Conservation (phyloP, 2,113 vertebrate genomes). For the Equus quagga region DNA sequence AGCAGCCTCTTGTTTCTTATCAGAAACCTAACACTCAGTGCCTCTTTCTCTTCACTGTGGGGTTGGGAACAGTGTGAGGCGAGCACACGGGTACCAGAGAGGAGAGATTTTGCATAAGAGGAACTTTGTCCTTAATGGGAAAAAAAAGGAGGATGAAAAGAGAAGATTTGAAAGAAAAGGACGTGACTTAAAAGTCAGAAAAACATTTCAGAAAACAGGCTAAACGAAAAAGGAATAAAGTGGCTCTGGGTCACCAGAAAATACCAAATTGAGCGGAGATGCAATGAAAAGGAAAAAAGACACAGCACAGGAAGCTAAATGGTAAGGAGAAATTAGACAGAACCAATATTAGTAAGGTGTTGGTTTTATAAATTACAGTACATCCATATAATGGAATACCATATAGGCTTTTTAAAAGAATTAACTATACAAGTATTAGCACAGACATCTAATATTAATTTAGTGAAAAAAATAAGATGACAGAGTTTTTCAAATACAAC, state of each 20-base stretch:
- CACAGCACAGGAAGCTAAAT: background rate
- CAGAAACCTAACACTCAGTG: background rate
- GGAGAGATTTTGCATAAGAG: background rate
- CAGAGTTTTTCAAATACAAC: slow-evolving; percentile 1
- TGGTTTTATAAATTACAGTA: background rate
- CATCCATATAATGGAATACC: background rate
- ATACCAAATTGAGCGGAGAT: background rate
- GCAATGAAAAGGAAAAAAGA: background rate
- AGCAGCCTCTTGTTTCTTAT: slow-evolving; percentile 40
- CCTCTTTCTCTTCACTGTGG: background rate
- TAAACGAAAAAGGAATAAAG: slow-evolving; percentile 8
- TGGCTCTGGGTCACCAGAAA: background rate
- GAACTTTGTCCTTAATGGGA: slow-evolving; percentile 23
- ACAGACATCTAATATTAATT: background rate
- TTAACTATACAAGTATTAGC: background rate
- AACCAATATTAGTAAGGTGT: background rate
- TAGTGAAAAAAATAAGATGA: slow-evolving; percentile 20
- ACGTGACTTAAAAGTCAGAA: background rate
- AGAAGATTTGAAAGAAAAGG: background rate
- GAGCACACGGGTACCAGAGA: background rate
- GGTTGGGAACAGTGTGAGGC: background rate
- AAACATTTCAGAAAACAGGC: slow-evolving; percentile 1
- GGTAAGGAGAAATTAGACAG: background rate
- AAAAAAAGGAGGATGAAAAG: background rate
- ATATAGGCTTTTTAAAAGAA: slow-evolving; percentile 22